phyloP scores from a whole-genome alignment of 2,888 invertebrate species.

The Cactoblastis cactorum region DNA sequence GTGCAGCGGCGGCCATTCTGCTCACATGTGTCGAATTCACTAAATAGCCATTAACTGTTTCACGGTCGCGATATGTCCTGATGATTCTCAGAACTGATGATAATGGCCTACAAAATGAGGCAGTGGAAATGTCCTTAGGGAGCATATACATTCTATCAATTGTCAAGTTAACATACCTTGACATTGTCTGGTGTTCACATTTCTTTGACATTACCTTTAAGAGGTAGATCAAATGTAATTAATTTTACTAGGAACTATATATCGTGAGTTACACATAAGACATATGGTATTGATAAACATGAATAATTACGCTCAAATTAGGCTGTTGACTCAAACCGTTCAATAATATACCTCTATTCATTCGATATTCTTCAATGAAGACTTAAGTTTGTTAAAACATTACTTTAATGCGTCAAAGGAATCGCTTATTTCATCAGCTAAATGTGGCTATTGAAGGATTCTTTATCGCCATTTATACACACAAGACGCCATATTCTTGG shows the following conservation, averaged over 20 bases:
- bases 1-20: conserved; percentile 72
- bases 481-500: conserved; percentile 37
- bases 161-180: too few relatives aligned
- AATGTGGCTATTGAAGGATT: conserved; percentile 23
- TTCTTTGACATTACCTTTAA: too few relatives aligned
- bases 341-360: conserved; percentile 13
- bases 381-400: conserved; percentile 2
- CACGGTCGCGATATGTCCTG: conserved; percentile 76
- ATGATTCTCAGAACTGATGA: conserved; percentile 49
- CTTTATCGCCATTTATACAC: conserved; percentile 37
- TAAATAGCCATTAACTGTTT: conserved; percentile 76
- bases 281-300: not conserved
- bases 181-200: too few relatives aligned
- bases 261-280: not conserved
- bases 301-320: not conserved
- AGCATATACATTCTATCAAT: too few relatives aligned
- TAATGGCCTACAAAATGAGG: not conserved
- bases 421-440: conserved; percentile 19
- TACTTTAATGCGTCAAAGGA: conserved; percentile 15
- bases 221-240: too few relatives aligned
- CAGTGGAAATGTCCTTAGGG: too few relatives aligned
- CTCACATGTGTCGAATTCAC: conserved; percentile 77
- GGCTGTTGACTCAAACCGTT: not conserved
- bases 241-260: too few relatives aligned
- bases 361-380: not conserved